Conservation (phyloP, 2,113 vertebrate genomes). For the Sturnus vulgaris region DNA sequence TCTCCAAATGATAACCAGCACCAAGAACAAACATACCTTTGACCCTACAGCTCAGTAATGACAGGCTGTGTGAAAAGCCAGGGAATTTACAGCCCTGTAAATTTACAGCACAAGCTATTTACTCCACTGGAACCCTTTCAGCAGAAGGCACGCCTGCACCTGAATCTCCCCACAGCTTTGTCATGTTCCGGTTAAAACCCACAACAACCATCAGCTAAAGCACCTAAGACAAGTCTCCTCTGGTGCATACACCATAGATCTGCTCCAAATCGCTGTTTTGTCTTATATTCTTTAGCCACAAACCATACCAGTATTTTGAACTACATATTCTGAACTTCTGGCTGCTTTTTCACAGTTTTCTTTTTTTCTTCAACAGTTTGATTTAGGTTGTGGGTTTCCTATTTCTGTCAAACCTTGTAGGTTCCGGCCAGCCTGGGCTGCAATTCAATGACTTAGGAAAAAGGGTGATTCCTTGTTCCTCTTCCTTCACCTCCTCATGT, state of each 20-base stretch:
- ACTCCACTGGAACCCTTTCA: neutral
- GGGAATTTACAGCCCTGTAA: neutral
- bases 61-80: neutral
- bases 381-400: neutral
- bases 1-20: neutral
- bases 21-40: neutral
- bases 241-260: rapidly evolving
- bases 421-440: neutral
- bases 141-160: neutral
- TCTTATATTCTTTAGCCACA: neutral
- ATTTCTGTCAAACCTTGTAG: neutral
- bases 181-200: rapidly evolving
- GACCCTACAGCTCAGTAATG: neutral
- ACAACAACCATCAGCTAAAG: neutral
- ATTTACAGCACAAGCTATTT: neutral
- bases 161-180: neutral
- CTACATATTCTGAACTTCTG: neutral
- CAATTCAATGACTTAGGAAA: neutral
- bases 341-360: neutral
- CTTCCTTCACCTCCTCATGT: neutral
- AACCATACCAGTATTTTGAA: neutral
- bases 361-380: neutral
- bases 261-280: rapidly evolving
- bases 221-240: neutral
- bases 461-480: neutral